Conservation (phyloP, 2,113 vertebrate genomes). For the Psettodes erumei region DNA sequence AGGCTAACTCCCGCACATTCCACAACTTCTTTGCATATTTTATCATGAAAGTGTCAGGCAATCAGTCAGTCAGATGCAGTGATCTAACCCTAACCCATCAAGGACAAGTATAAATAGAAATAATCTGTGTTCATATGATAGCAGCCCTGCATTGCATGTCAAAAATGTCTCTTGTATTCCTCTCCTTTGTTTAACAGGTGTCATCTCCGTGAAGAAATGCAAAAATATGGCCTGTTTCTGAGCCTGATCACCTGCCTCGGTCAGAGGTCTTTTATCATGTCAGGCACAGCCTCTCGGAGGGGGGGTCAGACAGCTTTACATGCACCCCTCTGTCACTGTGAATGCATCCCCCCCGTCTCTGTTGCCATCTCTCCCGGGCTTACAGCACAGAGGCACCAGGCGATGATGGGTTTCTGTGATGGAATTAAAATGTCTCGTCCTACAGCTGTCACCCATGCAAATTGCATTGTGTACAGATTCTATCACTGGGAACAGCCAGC, state of each 20-base stretch:
- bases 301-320: conserved; percentile 51
- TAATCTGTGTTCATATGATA: neutral
- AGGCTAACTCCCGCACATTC: too few relatives aligned
- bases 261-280: conserved; percentile 65
- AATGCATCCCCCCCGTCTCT: conserved; percentile 20
- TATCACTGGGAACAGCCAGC: conserved; percentile 63
- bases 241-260: conserved; percentile 14
- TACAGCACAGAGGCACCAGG: conserved; percentile 17
- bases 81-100: too few relatives aligned
- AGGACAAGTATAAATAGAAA: neutral
- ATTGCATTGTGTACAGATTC: conserved; percentile 68
- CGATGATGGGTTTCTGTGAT: conserved; percentile 66
- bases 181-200: conserved; percentile 25
- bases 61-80: too few relatives aligned
- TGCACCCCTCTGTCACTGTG: conserved; percentile 47
- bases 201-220: conserved; percentile 40
- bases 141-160: neutral
- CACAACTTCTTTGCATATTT: too few relatives aligned
- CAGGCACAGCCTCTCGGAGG: conserved; percentile 49
- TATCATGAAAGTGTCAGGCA: too few relatives aligned
- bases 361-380: conserved; percentile 5
- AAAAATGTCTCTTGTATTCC: neutral
- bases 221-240: conserved; percentile 33
- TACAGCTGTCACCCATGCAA: conserved; percentile 76
- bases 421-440: conserved; percentile 72